Evolutionary conservation across 2,888 invertebrate species (phyloP), one percentile per base, ranked within the genome.

Genomic region (Boloria euphrosyne): DNA sequence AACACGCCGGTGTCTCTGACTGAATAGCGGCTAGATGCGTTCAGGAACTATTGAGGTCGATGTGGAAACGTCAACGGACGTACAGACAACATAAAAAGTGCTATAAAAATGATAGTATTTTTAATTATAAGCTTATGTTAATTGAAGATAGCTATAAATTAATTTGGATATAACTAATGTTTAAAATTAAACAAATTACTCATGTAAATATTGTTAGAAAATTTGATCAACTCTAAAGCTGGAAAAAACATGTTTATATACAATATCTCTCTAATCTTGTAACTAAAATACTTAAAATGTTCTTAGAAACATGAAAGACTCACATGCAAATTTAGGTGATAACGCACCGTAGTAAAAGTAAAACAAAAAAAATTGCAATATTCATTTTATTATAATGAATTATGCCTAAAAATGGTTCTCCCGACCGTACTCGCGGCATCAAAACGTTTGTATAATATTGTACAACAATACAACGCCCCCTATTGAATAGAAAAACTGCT

Each of bases 391-490:
- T 4, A 49, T n/a, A 31, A 16, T 10, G 2, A 31, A 14, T 5
- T 49, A 50, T 18, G 14, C 0, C 17, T 18, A 16, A 14, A 53
- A 2, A 31, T 27, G 14, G 10, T 10, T 51, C n/a, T 63, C 52
- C 66, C 57, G 60, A 72, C 73, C 52, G 16, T 74, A 74, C 70
- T 16, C 44, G 47, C 74, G 73, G 73, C 76, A 74, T 80, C 62
- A 80, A 81, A 84, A 76, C 73, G 74, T 67, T 67, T 70, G 76
- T 78, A 88, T 89, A 87, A 84, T 81, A 85, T 87, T 87, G 83
- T 85, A 80, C 74, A 89, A 90, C 90, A 92, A 92, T 92, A 91
- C 89, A 86, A 86, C 91, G 91, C 91, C 91, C 90, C 89, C 87
- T 81, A 83, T 90, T 86, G 80, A 84, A 80, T 74, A 78, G 74